These are phyloP conservation scores for Pseudobourletiella spinata DNA, from an alignment of 1,140 invertebrate genomes.

Conservation along the genomic window DNA sequence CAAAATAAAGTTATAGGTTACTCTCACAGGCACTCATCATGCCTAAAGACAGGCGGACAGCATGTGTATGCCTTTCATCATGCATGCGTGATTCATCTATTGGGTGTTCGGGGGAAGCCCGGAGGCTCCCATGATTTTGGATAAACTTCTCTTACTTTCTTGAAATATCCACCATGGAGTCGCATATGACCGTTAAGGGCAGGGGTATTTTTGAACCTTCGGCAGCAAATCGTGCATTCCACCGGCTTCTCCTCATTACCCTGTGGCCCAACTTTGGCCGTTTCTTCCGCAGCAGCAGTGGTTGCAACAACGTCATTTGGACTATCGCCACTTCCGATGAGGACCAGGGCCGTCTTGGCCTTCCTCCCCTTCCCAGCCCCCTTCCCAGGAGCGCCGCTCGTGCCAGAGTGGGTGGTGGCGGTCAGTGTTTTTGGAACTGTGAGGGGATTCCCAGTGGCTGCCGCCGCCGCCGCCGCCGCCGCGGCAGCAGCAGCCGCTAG, in stretches of 20 bases:
- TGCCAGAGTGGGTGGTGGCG: conserved; percentile 11
- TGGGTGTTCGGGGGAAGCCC: too few relatives aligned
- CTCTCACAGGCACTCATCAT: too few relatives aligned
- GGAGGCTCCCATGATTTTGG: too few relatives aligned
- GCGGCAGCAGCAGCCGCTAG: conserved; percentile 29
- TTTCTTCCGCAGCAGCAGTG: conserved; percentile 13
- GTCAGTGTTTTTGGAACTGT: conserved; percentile 18
- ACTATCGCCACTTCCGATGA: too few relatives aligned
- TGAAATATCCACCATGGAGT: conserved; percentile 90
- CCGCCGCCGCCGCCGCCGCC: neutral
- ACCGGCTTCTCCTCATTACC: conserved; percentile 56
- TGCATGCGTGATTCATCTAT: too few relatives aligned
- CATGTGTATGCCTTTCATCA: too few relatives aligned
- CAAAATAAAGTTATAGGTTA: neutral
- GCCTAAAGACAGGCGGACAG: too few relatives aligned
- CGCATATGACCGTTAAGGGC: conserved; percentile 96
- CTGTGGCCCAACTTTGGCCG: neutral
- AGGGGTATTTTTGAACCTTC: conserved; percentile 92
- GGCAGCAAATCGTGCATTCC: conserved; percentile 86
- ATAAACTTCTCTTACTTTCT: conserved; percentile 59
- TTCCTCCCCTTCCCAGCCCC: neutral
- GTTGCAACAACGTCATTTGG: conserved; percentile 6
- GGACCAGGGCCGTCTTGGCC: too few relatives aligned
- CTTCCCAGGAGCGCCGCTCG: neutral
- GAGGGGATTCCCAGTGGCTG: too few relatives aligned